These are phyloP conservation scores for Andrena hattorfiana DNA, from an alignment of 2,888 invertebrate species.

Conservation along the genomic window DNA sequence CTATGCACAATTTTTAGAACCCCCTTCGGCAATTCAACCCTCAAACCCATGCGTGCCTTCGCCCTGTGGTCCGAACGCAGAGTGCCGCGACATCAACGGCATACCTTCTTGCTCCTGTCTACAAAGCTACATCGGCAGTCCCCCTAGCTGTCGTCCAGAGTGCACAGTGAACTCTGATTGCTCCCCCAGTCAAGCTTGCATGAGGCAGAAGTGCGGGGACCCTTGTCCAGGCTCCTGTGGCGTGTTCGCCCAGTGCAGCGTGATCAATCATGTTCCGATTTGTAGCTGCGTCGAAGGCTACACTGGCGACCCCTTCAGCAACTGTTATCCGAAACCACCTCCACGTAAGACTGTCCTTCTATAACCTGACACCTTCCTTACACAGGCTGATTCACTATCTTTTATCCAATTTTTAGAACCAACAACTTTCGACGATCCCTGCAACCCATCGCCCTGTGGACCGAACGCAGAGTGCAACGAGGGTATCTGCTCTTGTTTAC, in stretches of 20 bases:
- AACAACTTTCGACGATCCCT: constrained; percentile 86
- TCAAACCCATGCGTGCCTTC: constrained; percentile 90
- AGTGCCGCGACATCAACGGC: constrained; percentile 87
- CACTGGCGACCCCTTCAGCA: constrained; percentile 93
- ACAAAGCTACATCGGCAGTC: constrained; percentile 90
- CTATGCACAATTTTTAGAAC: constrained; percentile 85
- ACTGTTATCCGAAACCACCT: constrained; percentile 85
- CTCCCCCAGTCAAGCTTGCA: constrained; percentile 89
- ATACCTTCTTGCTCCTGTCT: constrained; percentile 91
- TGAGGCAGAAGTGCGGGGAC: constrained; percentile 92
- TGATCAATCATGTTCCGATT: constrained; percentile 92
- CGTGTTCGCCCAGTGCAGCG: constrained; percentile 89
- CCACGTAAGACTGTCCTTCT: constrained; percentile 48
- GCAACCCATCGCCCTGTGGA: constrained; percentile 92
- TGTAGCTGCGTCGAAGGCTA: constrained; percentile 93
- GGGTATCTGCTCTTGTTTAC: constrained; percentile 90
- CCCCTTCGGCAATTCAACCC: constrained; percentile 87
- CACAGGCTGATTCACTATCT: neutral
- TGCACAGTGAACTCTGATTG: constrained; percentile 90
- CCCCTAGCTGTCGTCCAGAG: constrained; percentile 91
- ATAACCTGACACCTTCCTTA: neutral
- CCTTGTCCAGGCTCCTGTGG: constrained; percentile 92
- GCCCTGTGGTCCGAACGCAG: constrained; percentile 92
- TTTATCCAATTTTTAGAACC: constrained; percentile 13
- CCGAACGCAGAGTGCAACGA: constrained; percentile 90